These are phyloP conservation scores for Furnarius figulus DNA, from an alignment of 2,113 vertebrate species.

Conservation along the genomic window DNA sequence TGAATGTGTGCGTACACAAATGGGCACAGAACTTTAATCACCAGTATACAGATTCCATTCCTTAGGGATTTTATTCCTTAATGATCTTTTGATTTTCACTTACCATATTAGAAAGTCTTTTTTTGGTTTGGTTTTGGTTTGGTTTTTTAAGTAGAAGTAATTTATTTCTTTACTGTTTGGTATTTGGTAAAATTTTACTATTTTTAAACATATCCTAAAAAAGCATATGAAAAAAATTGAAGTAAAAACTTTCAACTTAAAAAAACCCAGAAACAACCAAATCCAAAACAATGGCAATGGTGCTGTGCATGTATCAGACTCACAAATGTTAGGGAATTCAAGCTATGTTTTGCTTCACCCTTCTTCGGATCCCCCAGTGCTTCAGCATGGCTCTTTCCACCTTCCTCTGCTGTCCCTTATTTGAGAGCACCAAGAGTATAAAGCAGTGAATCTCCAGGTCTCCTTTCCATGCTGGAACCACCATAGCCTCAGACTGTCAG, in stretches of 20 bases:
- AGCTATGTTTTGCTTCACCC: background rate
- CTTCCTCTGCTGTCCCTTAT: background rate
- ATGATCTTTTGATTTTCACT: background rate
- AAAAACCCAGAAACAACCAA: background rate
- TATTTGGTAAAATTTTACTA: background rate
- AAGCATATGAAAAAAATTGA: no score
- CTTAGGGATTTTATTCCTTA: background rate
- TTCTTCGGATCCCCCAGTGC: background rate
- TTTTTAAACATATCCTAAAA: background rate
- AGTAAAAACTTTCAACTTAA: background rate
- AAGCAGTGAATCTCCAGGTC: background rate
- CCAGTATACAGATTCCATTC: background rate
- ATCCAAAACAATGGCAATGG: background rate
- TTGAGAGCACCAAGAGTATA: background rate
- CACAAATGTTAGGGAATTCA: background rate
- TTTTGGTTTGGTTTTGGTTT: background rate
- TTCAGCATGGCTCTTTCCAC: background rate
- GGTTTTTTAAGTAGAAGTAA: background rate
- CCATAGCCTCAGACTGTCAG: background rate
- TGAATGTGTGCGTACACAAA: background rate
- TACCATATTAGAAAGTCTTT: background rate
- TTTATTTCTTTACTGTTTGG: background rate
- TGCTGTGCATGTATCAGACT: background rate
- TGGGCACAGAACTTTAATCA: background rate
- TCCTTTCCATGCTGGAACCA: background rate